These are phyloP conservation scores for Halichoerus grypus DNA, from an alignment of 2,113 vertebrate genomes.

Conservation along the genomic window DNA sequence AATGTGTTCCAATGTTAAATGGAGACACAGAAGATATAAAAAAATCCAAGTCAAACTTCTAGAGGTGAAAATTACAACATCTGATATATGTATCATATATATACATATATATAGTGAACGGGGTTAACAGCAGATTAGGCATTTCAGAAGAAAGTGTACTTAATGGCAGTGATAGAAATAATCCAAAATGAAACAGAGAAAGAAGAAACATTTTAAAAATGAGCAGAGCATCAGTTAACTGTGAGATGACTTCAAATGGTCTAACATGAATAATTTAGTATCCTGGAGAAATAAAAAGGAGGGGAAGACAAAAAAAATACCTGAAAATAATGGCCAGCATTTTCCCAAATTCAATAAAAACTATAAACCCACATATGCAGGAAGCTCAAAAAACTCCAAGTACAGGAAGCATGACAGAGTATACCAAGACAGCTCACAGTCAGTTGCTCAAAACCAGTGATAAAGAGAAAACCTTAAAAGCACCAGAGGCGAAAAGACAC, in stretches of 20 bases:
- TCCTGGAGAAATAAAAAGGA: not conserved
- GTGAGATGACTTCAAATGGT: not conserved
- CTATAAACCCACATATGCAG: not conserved
- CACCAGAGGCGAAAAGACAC: not conserved
- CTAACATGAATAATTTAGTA: not conserved
- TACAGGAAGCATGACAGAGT: not conserved
- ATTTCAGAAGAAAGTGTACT: constrained; percentile 7
- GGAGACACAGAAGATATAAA: not conserved
- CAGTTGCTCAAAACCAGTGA: not conserved
- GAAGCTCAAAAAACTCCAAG: not conserved
- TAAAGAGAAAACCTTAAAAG: not conserved
- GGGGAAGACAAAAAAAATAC: not conserved
- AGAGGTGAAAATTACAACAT: not conserved
- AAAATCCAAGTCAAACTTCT: not conserved
- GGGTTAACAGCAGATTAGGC: not conserved
- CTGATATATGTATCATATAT: not conserved
- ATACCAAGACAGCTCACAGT: not conserved
- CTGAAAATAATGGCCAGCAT: not conserved
- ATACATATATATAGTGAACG: not conserved
- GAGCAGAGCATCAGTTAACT: not conserved
- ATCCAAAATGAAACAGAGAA: not conserved
- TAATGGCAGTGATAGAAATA: not conserved
- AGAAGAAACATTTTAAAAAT: constrained; percentile 2
- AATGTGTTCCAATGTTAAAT: not conserved
- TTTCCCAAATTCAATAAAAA: not conserved